Base-by-base conservation (phyloP, 35 echinoderm and acorn worm genomes). In the Holothuria glaberrima region DNA sequence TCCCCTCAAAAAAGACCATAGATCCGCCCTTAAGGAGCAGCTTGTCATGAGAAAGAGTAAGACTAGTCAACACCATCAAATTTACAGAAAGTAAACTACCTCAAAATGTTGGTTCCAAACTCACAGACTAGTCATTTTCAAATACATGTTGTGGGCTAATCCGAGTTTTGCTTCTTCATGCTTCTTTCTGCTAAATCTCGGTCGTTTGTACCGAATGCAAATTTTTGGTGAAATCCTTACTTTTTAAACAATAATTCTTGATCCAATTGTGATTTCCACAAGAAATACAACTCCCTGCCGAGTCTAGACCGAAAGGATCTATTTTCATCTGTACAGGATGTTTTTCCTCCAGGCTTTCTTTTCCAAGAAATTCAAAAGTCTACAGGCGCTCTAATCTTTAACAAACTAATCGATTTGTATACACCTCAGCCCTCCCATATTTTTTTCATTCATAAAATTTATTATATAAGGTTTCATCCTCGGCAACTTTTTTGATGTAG, bases 391-490 rank as follows among this genome's bases (percentile, higher is more conserved):
- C 58, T 59, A 21, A 21, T 59, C 58, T 21, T 59, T 21, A 59
- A 59, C 58, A 59, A 59, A 59, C 58, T 59, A 59, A 59, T 21
- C 58, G 58, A 59, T 59, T 59, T 59, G 58, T 59, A 21, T 59
- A 59, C 12, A 59, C 58, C 58, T 59, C 58, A 59, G 58, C 58
- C 58, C 21, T 59, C 58, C 58, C 76, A 50, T 80, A 12, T 36
- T 33, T 69, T 25, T 27, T 18, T 87, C 91, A 93, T 83, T 79
- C 54, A 14, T 89, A 88, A 89, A 89, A 93, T 24, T 89, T 52
- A 33, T 69, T 78, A 58, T 93, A 93, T 16, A 93, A 61, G 17
- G 30, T 31, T 46, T 71, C 54, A 35, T 93, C 59, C 1, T 36
- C 46, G 30, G 79, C 91, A 22, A 93, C 58, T 12, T 61, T 45